Evolutionary conservation across 2,888 invertebrate species (phyloP), one percentile per base, ranked within the genome.

Genomic region (Ophion ventricosus): DNA sequence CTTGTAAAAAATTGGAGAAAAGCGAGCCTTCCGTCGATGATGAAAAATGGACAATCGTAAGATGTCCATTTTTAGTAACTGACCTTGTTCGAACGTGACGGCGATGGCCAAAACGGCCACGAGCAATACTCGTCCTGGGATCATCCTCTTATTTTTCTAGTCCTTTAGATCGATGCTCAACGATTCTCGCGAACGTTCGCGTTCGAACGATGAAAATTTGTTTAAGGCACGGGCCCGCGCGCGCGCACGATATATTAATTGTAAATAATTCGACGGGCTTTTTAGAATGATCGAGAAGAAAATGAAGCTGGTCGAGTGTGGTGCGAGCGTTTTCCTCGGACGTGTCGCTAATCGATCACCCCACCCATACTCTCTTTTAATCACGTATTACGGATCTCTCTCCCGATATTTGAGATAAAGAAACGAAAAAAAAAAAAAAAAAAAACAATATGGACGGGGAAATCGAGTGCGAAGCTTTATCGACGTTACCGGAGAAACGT

Each of bases 81-180:
- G 40, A 82, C 86, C 84, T 70, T 72, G 64, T 35, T 80, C 59
- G 17, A 70, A 67, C n/a, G 14, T 43, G 56, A 69, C 26, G 17
- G 73, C 57, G 56, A 80, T 63, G 10, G 70, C 49, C 20, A 82
- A 23, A 14, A 84, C 56, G 11, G 59, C 67, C 11, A 56, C 26
- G 25, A 80, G 29, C 35, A 61, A 40, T 29, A 82, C 59, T n/a
- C 82, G 72, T 14, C 43, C n/a, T 14, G 77, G 61, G 57, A 82
- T 26, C 82, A 82, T 82, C 23, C 29, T 59, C 7, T 7, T 20
- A n/a, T 54, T 29, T 69, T 43, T 26, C 14, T 78, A 20, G 10
- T 40, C 11, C 23, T 2, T 57, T 57, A 17, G 11, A 73, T 43
- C 57, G 29, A 29, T 14, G 25, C 20, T 11, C 61, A 7, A 10